phyloP scores from a whole-genome alignment of 2,113 vertebrate species.

The Ceyx margarethae region DNA sequence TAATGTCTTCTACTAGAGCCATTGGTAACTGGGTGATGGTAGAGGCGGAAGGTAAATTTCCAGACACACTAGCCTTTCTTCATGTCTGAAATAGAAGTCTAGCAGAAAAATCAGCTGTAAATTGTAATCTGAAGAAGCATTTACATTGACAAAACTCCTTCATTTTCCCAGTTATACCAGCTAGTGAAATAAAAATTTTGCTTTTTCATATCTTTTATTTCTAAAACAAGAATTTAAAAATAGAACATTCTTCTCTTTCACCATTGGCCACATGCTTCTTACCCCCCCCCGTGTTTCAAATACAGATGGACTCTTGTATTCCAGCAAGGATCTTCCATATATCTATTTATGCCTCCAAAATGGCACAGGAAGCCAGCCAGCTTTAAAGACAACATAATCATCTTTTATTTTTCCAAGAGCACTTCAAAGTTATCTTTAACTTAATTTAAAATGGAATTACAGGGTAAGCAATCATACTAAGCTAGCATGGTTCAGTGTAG shows the following conservation, averaged over 20 bases:
- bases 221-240: not conserved
- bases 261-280: not conserved
- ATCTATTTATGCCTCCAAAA: not conserved
- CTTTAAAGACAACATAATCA: not conserved
- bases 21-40: not conserved
- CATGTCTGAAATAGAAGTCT: not conserved
- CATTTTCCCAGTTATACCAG: not conserved
- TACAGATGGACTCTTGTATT: not conserved
- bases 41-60: not conserved
- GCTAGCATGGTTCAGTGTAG: not conserved
- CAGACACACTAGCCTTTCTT: not conserved
- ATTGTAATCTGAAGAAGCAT: not conserved
- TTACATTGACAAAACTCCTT: not conserved
- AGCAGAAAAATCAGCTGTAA: not conserved
- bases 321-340: not conserved
- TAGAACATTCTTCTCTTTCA: not conserved
- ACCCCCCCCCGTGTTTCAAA: not conserved
- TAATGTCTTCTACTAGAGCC: not conserved
- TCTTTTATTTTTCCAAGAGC: slow-evolving; percentile 14
- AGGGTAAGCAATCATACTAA: not conserved
- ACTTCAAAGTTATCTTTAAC: slow-evolving; percentile 27
- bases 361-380: not conserved
- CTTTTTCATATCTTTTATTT: not conserved
- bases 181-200: not conserved
- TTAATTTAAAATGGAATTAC: slow-evolving; percentile 14